phyloP scores from a whole-genome alignment of 2,113 vertebrate species.

The Pimephales promelas region DNA sequence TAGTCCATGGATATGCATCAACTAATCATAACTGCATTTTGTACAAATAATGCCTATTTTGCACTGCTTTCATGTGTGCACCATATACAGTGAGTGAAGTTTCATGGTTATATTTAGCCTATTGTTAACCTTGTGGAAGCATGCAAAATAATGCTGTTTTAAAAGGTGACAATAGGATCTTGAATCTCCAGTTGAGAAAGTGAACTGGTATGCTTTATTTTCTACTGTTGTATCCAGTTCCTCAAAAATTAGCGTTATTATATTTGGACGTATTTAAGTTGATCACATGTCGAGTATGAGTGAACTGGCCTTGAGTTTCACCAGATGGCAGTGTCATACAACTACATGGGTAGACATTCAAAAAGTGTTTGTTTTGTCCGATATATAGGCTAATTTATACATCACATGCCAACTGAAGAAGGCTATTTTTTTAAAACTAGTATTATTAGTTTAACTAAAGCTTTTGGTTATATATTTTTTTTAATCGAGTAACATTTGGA shows the following conservation, averaged over 20 bases:
- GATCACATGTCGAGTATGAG: not conserved
- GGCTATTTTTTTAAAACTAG: too few relatives aligned
- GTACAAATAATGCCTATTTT: not conserved
- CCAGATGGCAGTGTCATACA: slow-evolving; percentile 69
- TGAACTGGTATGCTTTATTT: not conserved
- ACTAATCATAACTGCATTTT: not conserved
- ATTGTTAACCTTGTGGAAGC: not conserved
- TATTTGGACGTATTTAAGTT: not conserved
- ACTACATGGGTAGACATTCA: not conserved
- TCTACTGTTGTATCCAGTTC: not conserved
- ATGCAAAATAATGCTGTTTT: not conserved
- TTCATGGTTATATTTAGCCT: not conserved
- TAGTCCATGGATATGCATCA: not conserved
- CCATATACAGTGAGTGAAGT: not conserved
- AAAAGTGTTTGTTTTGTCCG: not conserved
- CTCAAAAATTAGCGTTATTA: not conserved
- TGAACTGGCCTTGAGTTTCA: slow-evolving; percentile 47
- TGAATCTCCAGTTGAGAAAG: not conserved
- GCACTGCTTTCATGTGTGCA: not conserved
- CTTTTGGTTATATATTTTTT: too few relatives aligned
- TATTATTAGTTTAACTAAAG: too few relatives aligned
- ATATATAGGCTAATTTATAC: not conserved
- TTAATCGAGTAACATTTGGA: not conserved
- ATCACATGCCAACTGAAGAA: not conserved
- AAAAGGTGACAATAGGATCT: not conserved